Percentiles rank a stretch among this genome's conserved stretches.
Evolutionary conservation across 2,797 vertebrate species (phyloP).

Genomic region (Catamblyrhynchus diadema): DNA sequence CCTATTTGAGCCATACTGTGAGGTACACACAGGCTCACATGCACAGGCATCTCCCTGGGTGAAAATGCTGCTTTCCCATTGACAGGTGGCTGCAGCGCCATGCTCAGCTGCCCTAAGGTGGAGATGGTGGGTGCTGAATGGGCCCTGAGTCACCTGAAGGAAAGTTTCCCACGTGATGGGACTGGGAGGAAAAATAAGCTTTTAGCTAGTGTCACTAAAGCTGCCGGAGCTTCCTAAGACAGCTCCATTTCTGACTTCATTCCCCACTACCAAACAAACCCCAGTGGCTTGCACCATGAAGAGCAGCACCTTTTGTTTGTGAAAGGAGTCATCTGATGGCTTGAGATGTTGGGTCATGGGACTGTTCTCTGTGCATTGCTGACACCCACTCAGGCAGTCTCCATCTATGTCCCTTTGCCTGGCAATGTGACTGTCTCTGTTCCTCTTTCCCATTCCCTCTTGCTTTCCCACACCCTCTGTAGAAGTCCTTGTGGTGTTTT

Average conservation of each 20-base stretch:
- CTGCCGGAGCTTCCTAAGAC: neutral
- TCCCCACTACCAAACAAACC: neutral
- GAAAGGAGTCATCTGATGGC: neutral
- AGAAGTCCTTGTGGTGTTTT: neutral
- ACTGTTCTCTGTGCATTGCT: neutral
- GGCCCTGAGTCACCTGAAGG: neutral
- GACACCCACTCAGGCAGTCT: neutral
- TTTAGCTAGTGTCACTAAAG: neutral
- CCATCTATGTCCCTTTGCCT: rapidly evolving
- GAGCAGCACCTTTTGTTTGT: neutral
- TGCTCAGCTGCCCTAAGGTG: neutral
- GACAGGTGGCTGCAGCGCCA: neutral
- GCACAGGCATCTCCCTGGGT: neutral
- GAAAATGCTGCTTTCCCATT: neutral
- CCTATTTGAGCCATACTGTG: rapidly evolving
- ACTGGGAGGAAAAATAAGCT: neutral
- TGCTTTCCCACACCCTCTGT: neutral
- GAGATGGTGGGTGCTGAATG: neutral
- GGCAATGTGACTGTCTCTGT: neutral
- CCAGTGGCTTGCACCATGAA: neutral
- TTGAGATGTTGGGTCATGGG: neutral
- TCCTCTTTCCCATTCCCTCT: neutral
- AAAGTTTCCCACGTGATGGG: neutral
- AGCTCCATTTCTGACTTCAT: neutral
- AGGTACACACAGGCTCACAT: rapidly evolving